Conservation (phyloP, 2,797 vertebrate genomes). For the Ptychadena robeensis region DNA sequence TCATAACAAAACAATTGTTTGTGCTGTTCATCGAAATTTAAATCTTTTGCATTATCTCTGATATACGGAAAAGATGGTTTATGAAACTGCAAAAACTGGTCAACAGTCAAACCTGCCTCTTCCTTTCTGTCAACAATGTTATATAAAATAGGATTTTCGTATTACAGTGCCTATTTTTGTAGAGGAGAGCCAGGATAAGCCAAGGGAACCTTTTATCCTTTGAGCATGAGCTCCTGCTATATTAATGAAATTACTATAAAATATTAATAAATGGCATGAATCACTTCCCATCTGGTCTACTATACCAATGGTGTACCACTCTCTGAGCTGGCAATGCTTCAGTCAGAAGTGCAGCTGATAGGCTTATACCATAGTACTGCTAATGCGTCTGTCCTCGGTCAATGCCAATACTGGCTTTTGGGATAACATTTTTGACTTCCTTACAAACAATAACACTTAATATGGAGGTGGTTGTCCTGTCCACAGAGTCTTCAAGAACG, state of each 20-base stretch:
- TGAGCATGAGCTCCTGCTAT: not conserved
- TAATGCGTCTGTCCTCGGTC: not conserved
- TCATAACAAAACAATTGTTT: slow-evolving; percentile 10
- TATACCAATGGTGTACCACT: not conserved
- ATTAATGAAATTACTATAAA: not conserved
- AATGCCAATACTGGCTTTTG: not conserved
- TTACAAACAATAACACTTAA: too few relatives aligned
- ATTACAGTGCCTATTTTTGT: not conserved
- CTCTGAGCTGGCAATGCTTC: not conserved
- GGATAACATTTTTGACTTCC: not conserved
- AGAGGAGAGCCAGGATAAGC: not conserved
- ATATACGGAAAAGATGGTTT: not conserved
- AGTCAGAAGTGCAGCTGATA: not conserved
- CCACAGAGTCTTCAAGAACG: too few relatives aligned
- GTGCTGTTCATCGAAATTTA: not conserved
- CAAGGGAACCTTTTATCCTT: not conserved
- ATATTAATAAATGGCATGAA: not conserved
- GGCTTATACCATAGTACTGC: not conserved
- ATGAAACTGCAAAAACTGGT: not conserved
- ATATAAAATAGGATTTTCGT: not conserved
- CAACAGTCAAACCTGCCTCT: not conserved
- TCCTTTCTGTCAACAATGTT: not conserved
- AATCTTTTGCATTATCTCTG: not conserved
- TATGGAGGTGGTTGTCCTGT: too few relatives aligned
- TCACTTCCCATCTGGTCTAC: not conserved